Evolutionary conservation across 2,888 invertebrate species (phyloP).

Genomic region (Camptogramma bilineatum): DNA sequence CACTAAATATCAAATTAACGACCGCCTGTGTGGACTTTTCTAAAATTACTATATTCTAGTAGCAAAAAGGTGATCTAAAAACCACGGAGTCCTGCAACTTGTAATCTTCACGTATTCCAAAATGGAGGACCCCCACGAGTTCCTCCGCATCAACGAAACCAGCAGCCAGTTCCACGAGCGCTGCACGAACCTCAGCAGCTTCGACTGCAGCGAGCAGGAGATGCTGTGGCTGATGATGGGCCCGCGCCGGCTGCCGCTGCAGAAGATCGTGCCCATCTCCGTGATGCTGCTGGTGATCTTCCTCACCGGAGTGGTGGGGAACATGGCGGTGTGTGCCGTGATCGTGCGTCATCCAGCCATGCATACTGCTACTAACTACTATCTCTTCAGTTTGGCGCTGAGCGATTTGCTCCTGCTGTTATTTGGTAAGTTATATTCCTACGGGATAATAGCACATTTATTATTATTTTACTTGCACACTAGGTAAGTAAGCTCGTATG

Average conservation of each 20-base stretch:
- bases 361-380: constrained; percentile 97
- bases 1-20: no score
- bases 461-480: no score
- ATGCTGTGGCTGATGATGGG: constrained; percentile 86
- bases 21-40: no score
- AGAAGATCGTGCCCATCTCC: constrained; percentile 86
- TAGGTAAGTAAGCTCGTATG: no score
- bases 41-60: no score
- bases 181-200: constrained; percentile 73
- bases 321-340: constrained; percentile 93
- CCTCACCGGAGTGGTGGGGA: constrained; percentile 93
- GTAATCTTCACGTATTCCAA: constrained; percentile 37
- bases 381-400: constrained; percentile 94
- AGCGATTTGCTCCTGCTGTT: constrained; percentile 93
- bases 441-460: no score
- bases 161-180: constrained; percentile 63
- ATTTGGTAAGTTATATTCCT: constrained; percentile 88
- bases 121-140: constrained; percentile 58
- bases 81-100: background rate
- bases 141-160: constrained; percentile 67
- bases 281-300: constrained; percentile 91
- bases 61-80: no score
- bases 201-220: constrained; percentile 87
- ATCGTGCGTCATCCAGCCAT: constrained; percentile 92
- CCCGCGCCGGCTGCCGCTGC: constrained; percentile 85